Base-by-base conservation (phyloP, 1,140 invertebrate species). In the Saccostrea echinata region DNA sequence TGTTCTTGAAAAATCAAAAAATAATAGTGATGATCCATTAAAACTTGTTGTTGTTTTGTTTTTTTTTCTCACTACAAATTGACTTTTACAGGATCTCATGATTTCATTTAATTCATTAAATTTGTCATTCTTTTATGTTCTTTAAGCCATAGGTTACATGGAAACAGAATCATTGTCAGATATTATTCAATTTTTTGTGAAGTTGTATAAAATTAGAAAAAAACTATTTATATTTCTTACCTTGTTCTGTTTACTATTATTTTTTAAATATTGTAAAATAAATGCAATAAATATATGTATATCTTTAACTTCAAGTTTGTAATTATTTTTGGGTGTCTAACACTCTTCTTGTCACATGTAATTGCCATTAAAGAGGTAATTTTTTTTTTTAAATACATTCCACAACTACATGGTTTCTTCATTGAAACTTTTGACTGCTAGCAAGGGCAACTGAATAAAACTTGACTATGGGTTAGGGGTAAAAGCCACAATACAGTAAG, bases 231-330 rank as follows among this genome's bases (percentile, higher is more conserved):
- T 76, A 76, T 76, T 33, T 76, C 68, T 76, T 76, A 76, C 30
- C 33, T 76, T 76, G 68, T 76, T 76, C 68, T 76, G 68, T 76
- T 76, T 76, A 76, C 24, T 76, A 76, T 33, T 76, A 76, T 76
- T 76, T 76, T 76, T 76, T 76, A 76, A 64, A 76, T 76, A 76
- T 76, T 76, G 68, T 76, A 76, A 76, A 76, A 30, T 76, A 30
- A 68, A 30, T 76, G 68, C 68, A 76, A 76, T 76, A 76, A 76
- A 76, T 76, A 30, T 76, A 76, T 76, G 68, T 76, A 76, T 76
- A 76, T 33, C 68, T 76, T 76, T 71, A 27, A 71, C 27, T 13
- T 61, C 6, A 43, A 43, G 43, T 43, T 43, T 43, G 43, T 43
- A 43, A 43, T 43, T 43, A 43, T 43, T 1, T 43, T 8, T 43